Evolutionary conservation across 2,113 vertebrate genomes (phyloP), one percentile per base, ranked within the genome.

Genomic region (Onychostoma macrolepis): DNA sequence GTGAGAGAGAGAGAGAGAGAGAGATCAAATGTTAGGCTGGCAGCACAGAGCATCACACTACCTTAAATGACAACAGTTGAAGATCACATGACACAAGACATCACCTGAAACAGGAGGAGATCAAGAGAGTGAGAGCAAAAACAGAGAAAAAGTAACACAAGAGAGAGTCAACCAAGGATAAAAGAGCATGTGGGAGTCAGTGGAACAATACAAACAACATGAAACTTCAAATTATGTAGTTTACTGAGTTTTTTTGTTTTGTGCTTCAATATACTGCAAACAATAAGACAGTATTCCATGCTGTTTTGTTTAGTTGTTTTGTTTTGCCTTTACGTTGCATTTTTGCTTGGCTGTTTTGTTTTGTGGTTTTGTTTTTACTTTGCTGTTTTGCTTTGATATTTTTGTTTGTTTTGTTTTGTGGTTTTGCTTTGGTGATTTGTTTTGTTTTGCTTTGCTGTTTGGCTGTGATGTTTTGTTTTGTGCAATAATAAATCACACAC

Each of bases 1-100:
- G 45, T 61, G 79, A 71, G 53, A 50, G 67, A 76, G 26, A 69
- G 24, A 56, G 61, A 24, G 75, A 48, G 63, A 71, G 43, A 43
- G 76, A 56, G 45, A 82, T 89, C 83, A 91, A 38, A 87, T 87
- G 75, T 85, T 84, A 88, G n/a, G 36, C 26, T 84, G 74, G 74
- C 10, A 65, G 50, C 56, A 83, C 61, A n/a, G n/a, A 88, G 79
- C 38, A 61, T 88, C 77, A 80, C 76, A 41, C 65, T 69, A 86
- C 50, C 43, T 56, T 88, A 19, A 85, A 38, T 82, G 87, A 74
- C 71, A 43, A 41, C 82, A 77, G 45, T 17, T 80, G 33, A 71
- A 67, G 33, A 75, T 48, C 77, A 65, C 53, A 83, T 83, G 50
- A 74, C 82, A 71, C 26, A 84, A 53, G 67, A 26, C 82, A 84